phyloP scores from a whole-genome alignment of 2,888 invertebrate genomes.

The Pseudoips prasinana region DNA sequence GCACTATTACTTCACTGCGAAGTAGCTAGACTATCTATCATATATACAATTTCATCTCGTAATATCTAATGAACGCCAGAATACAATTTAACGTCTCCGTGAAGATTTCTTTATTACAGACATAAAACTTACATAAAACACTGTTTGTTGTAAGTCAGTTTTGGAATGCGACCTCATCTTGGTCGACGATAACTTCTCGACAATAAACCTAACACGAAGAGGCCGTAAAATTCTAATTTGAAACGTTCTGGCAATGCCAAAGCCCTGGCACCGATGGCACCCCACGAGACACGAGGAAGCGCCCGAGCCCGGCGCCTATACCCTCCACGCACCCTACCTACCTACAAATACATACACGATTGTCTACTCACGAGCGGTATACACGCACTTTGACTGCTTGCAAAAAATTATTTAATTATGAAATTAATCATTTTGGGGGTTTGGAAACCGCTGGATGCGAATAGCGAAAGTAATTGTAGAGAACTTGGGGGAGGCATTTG shows the following conservation, averaged over 20 bases:
- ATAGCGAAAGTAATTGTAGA: too few relatives aligned
- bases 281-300: slow-evolving; percentile 25
- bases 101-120: slow-evolving; percentile 61
- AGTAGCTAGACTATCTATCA: too few relatives aligned
- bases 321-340: slow-evolving; percentile 31
- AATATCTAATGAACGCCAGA: slow-evolving; percentile 15
- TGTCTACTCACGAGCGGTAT: slow-evolving; percentile 13
- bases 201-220: slow-evolving; percentile 80
- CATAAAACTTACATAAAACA: slow-evolving; percentile 72
- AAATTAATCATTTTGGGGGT: too few relatives aligned
- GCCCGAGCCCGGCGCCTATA: slow-evolving; percentile 16
- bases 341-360: too few relatives aligned
- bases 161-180: slow-evolving; percentile 77
- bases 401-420: too few relatives aligned
- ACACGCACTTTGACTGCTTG: slow-evolving; percentile 5
- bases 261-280: slow-evolving; percentile 29
- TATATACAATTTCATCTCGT: too few relatives aligned
- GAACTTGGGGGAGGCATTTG: too few relatives aligned
- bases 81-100: slow-evolving; percentile 40
- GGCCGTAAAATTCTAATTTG: slow-evolving; percentile 78
- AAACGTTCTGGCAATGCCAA: slow-evolving; percentile 48
- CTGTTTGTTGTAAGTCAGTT: slow-evolving; percentile 76
- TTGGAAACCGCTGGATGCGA: too few relatives aligned
- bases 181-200: slow-evolving; percentile 73
- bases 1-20: too few relatives aligned